phyloP scores from a whole-genome alignment of 2,113 vertebrate genomes.

The Myocastor coypus region DNA sequence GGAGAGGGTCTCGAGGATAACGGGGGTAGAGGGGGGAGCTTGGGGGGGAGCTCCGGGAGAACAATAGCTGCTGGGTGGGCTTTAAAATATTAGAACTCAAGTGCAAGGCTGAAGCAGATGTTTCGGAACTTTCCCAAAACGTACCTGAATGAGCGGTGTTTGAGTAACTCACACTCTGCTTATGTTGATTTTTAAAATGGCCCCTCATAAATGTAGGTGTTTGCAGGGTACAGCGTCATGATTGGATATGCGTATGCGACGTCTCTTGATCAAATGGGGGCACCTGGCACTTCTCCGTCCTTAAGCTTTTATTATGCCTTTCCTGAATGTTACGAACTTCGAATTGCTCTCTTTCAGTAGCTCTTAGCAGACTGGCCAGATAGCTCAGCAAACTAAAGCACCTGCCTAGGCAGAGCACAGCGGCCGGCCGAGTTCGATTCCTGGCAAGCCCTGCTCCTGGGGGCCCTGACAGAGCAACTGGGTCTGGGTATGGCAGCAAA shows the following conservation, averaged over 20 bases:
- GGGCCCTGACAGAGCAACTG: too few relatives aligned
- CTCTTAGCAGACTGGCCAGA: too few relatives aligned
- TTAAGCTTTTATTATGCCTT: background rate
- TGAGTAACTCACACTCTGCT: slow-evolving; percentile 23
- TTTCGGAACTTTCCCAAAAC: slow-evolving; percentile 25
- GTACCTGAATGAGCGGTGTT: background rate
- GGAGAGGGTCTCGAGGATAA: background rate
- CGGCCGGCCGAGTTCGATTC: too few relatives aligned
- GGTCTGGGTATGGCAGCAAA: too few relatives aligned
- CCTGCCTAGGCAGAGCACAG: too few relatives aligned
- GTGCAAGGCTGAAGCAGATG: slow-evolving; percentile 47
- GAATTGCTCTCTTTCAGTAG: background rate
- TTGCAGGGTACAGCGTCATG: background rate
- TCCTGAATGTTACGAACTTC: background rate
- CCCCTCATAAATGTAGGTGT: background rate
- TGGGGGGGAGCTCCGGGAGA: slow-evolving; percentile 10
- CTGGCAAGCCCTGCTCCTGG: too few relatives aligned
- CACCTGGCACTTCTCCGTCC: background rate
- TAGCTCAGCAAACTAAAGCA: too few relatives aligned
- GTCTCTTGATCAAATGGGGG: background rate
- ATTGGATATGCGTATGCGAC: background rate
- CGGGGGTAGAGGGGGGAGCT: too few relatives aligned
- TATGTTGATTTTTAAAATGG: background rate
- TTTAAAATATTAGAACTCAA: slow-evolving; percentile 10
- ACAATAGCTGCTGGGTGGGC: slow-evolving; percentile 5